Percentiles rank a stretch among this genome's conserved stretches.
phyloP scores from a whole-genome alignment of 2,888 invertebrate genomes.

The Lithophane ornitopus region DNA sequence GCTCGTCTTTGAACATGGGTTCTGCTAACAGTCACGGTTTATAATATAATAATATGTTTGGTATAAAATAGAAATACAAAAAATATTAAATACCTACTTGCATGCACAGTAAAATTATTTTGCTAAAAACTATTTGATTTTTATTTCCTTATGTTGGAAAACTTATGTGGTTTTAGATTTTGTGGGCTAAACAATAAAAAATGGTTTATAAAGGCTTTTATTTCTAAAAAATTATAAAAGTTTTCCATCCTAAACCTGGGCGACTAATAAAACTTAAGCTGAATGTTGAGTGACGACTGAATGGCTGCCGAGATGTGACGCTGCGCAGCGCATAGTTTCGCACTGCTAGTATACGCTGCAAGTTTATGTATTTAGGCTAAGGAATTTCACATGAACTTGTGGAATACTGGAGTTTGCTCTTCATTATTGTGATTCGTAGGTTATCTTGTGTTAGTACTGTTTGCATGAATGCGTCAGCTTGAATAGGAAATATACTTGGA shows the following conservation, averaged over 20 bases:
- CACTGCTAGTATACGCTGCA: conserved; percentile 43
- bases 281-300: conserved; percentile 78
- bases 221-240: neutral
- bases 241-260: conserved; percentile 54
- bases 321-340: conserved; percentile 62
- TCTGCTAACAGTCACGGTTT: no score
- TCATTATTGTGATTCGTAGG: conserved; percentile 29
- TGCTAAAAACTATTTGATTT: no score
- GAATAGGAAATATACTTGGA: neutral
- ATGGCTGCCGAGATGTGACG: conserved; percentile 70
- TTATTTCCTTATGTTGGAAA: no score
- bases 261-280: conserved; percentile 64
- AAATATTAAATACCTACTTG: no score
- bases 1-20: no score
- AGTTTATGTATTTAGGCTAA: conserved; percentile 57
- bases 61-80: no score
- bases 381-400: conserved; percentile 62
- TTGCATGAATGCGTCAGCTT: conserved; percentile 10
- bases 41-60: no score
- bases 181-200: neutral
- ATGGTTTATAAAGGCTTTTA: neutral
- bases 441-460: conserved; percentile 4
- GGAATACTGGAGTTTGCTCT: conserved; percentile 40
- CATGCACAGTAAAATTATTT: no score
- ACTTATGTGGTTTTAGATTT: neutral